A percentile compares a stretch with the other conserved stretches of the same genome.
phyloP scores from a whole-genome alignment of 2,888 invertebrate species.

The Suillia variegata region DNA sequence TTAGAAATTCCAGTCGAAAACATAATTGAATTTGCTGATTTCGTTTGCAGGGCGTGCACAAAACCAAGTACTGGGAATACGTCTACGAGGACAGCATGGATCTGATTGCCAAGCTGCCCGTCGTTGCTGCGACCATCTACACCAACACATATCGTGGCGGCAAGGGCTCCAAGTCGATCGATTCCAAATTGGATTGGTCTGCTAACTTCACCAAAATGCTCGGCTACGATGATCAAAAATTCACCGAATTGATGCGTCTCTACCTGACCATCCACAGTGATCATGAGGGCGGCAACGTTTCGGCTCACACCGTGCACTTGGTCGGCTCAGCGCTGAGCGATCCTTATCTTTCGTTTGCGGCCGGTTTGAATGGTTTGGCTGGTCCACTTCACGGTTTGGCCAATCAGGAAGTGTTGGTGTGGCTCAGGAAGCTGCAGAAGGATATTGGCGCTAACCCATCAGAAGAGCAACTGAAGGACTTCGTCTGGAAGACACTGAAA shows the following conservation, averaged over 20 bases:
- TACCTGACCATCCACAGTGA: conserved; percentile 86
- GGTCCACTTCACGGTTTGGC: conserved; percentile 89
- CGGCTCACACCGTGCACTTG: conserved; percentile 86
- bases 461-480: conserved; percentile 92
- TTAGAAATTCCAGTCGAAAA: neutral
- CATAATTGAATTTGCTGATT: neutral
- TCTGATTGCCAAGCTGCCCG: conserved; percentile 85
- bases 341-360: conserved; percentile 83
- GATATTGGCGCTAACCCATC: conserved; percentile 85
- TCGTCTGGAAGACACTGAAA: conserved; percentile 95
- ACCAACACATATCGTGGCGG: conserved; percentile 73
- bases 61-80: conserved; percentile 78
- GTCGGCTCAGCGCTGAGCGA: conserved; percentile 87
- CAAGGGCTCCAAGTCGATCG: conserved; percentile 77
- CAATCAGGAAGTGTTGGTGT: conserved; percentile 91
- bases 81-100: conserved; percentile 86
- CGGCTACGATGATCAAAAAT: conserved; percentile 74
- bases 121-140: conserved; percentile 85
- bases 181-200: conserved; percentile 81
- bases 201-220: conserved; percentile 83
- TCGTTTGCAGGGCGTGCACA: conserved; percentile 62
- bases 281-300: conserved; percentile 90
- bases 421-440: conserved; percentile 87
- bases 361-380: conserved; percentile 85
- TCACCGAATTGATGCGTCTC: conserved; percentile 82